Percentiles rank a stretch among this genome's conserved stretches.
These are phyloP conservation scores for Phoeniculus purpureus DNA, from an alignment of 2,797 vertebrate genomes.

Conservation along the genomic window DNA sequence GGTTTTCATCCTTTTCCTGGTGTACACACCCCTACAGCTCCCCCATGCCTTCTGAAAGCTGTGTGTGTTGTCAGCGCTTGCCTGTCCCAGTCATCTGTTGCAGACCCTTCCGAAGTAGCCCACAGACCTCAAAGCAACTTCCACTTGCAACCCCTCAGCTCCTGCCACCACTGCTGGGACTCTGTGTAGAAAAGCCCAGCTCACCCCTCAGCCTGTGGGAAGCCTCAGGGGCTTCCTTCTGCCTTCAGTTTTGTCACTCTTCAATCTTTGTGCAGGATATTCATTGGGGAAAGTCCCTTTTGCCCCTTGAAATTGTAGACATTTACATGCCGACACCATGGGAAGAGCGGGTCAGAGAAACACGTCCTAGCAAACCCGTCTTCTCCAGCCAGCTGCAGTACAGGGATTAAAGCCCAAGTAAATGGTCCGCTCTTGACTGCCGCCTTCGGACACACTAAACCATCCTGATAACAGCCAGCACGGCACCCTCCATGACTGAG, in stretches of 20 bases:
- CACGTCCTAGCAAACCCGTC: neutral
- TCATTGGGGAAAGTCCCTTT: accelerated
- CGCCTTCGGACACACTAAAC: accelerated
- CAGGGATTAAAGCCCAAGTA: neutral
- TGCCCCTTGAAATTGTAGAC: neutral
- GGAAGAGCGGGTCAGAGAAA: accelerated
- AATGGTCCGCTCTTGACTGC: accelerated
- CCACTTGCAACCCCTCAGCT: neutral
- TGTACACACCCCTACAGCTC: accelerated
- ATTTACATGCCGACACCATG: neutral
- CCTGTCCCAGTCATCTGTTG: neutral
- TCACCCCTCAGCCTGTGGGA: neutral
- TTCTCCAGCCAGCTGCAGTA: neutral
- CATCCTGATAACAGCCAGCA: accelerated
- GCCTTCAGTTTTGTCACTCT: accelerated
- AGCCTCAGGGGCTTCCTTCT: neutral
- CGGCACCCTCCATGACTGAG: accelerated
- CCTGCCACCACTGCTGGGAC: accelerated
- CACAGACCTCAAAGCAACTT: neutral
- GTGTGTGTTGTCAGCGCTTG: accelerated
- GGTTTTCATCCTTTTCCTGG: neutral
- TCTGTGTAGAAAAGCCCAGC: accelerated
- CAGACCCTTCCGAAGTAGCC: neutral
- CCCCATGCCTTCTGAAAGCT: accelerated
- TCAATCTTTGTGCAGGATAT: neutral